Conservation (phyloP, 2,797 vertebrate genomes). For the Bufotes viridis region DNA sequence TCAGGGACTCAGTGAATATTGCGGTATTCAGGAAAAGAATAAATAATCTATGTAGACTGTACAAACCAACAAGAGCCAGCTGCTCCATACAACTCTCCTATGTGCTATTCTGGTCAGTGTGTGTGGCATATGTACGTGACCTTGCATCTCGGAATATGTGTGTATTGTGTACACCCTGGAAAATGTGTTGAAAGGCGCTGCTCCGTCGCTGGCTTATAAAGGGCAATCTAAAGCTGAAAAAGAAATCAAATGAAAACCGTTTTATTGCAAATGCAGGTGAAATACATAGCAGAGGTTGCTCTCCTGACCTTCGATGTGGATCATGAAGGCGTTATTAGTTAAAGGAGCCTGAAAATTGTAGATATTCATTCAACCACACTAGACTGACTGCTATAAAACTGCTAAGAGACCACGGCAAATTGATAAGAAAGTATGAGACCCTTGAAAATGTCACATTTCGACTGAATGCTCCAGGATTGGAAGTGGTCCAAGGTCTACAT, state of each 20-base stretch:
- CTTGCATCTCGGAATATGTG: background rate
- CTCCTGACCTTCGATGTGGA: background rate
- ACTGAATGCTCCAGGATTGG: background rate
- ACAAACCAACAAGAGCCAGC: slow-evolving; percentile 19
- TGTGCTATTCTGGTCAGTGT: background rate
- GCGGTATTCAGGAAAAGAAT: slow-evolving; percentile 21
- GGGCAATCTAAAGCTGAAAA: background rate
- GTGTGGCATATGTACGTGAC: background rate
- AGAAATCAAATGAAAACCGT: background rate
- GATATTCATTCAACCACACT: background rate
- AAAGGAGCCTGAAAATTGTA: background rate
- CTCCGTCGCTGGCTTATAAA: background rate
- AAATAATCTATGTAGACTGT: slow-evolving; percentile 31
- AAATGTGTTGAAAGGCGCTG: background rate
- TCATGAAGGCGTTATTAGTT: background rate
- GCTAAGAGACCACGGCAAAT: background rate
- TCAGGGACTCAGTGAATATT: slow-evolving; percentile 27
- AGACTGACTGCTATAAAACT: background rate
- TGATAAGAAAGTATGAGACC: background rate
- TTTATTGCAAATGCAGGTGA: background rate
- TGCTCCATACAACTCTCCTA: slow-evolving; percentile 21
- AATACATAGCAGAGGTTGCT: background rate
- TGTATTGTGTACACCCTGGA: background rate
- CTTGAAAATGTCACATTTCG: background rate
- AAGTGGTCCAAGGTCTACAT: background rate